phyloP scores from a whole-genome alignment of 2,113 vertebrate species.

The Microcebus jonahi region DNA sequence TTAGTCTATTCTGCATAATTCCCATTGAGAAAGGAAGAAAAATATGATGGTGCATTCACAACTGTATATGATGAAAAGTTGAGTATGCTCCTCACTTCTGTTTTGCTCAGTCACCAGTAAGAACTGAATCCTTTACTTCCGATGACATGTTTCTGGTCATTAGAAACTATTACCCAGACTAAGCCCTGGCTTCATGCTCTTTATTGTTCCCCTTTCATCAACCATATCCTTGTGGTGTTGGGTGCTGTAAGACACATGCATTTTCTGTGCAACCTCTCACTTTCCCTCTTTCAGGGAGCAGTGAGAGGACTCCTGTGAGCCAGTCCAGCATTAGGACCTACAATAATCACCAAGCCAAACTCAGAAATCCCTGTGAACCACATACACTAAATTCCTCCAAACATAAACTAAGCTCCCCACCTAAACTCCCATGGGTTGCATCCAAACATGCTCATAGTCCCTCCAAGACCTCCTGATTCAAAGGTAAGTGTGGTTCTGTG shows the following conservation, averaged over 20 bases:
- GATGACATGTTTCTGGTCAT: neutral
- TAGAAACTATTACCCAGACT: neutral
- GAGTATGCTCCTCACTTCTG: neutral
- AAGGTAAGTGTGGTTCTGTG: neutral
- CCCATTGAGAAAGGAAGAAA: neutral
- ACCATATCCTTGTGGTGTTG: too few relatives aligned
- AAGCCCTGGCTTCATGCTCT: neutral
- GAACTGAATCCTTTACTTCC: neutral
- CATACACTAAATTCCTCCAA: neutral
- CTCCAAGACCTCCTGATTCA: neutral
- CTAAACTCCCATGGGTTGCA: neutral
- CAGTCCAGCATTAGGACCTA: too few relatives aligned
- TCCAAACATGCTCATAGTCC: neutral
- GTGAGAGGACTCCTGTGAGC: neutral
- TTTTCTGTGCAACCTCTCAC: neutral
- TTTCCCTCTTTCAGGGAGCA: accelerated
- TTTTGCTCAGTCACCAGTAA: neutral
- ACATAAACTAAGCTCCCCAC: neutral
- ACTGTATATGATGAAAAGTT: neutral
- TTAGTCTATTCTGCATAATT: neutral
- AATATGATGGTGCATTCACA: too few relatives aligned
- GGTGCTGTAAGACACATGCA: neutral
- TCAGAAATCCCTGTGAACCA: neutral
- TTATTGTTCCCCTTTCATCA: neutral
- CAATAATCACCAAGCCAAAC: neutral